Evolutionary conservation across 23 tunicate species (phyloP).

Genomic region (Clavelina lepadiformis): DNA sequence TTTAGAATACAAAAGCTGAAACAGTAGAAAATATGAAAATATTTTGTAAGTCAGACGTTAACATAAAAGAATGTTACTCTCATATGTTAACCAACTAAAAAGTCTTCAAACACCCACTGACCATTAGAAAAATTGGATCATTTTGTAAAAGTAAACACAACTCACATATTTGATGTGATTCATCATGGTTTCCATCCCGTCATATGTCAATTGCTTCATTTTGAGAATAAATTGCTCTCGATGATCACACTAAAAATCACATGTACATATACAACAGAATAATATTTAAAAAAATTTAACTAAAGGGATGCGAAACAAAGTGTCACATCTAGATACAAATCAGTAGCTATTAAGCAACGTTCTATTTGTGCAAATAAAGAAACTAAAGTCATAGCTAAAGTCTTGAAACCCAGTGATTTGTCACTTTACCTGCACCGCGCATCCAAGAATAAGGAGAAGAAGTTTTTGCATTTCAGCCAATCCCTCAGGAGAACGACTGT

Average conservation of each 20-base stretch:
- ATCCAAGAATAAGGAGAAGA: constrained; percentile 67
- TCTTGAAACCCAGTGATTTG: background rate
- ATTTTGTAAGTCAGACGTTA: no score
- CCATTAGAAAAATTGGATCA: no score
- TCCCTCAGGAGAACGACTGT: constrained; percentile 48
- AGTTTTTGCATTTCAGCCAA: constrained; percentile 76
- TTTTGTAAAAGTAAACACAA: no score
- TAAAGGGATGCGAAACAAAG: no score
- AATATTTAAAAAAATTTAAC: background rate
- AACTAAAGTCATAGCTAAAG: background rate
- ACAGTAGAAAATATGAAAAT: no score
- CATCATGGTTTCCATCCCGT: constrained; percentile 87
- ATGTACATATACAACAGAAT: background rate
- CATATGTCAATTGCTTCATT: constrained; percentile 80
- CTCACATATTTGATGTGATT: constrained; percentile 58
- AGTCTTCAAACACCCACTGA: no score
- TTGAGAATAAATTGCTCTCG: constrained; percentile 51
- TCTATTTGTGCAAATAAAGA: background rate
- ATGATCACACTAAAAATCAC: constrained; percentile 61
- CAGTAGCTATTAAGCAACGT: no score
- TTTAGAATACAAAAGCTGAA: no score
- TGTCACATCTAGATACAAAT: no score
- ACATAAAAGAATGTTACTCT: no score
- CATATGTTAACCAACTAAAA: no score
- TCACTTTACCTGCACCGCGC: constrained; percentile 83